Evolutionary conservation across 2,113 vertebrate genomes (phyloP).

Genomic region (Chamaetylas fuelleborni): DNA sequence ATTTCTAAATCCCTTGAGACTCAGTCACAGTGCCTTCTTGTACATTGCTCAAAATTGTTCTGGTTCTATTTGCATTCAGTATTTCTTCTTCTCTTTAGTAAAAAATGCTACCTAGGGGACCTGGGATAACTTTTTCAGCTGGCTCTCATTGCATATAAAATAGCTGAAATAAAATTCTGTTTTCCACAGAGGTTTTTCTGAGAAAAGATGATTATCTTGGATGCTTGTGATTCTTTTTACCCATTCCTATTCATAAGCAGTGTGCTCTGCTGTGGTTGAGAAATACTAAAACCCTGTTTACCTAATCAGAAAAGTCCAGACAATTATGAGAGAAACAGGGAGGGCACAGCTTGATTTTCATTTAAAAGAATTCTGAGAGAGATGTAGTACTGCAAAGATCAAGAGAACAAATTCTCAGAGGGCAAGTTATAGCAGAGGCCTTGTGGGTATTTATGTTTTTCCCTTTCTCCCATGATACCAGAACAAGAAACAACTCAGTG

Average conservation of each 20-base stretch:
- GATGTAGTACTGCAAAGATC: constrained; percentile 4
- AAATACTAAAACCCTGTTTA: background rate
- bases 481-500: background rate
- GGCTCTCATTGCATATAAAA: background rate
- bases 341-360: background rate
- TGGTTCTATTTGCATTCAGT: background rate
- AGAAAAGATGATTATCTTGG: background rate
- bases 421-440: background rate
- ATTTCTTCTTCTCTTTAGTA: background rate
- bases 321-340: background rate
- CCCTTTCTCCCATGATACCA: background rate
- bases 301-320: background rate
- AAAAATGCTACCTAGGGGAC: background rate
- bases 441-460: constrained; percentile 29
- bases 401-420: constrained; percentile 43
- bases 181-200: background rate
- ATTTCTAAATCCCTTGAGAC: background rate
- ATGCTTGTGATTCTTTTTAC: background rate
- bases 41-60: background rate
- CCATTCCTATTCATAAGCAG: background rate
- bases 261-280: background rate
- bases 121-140: background rate
- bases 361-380: background rate
- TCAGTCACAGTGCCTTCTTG: background rate
- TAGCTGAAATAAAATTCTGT: background rate